A percentile compares a stretch with the other conserved stretches of the same genome.
Conservation (phyloP, 2,113 vertebrate species). For the Donacobius atricapilla region DNA sequence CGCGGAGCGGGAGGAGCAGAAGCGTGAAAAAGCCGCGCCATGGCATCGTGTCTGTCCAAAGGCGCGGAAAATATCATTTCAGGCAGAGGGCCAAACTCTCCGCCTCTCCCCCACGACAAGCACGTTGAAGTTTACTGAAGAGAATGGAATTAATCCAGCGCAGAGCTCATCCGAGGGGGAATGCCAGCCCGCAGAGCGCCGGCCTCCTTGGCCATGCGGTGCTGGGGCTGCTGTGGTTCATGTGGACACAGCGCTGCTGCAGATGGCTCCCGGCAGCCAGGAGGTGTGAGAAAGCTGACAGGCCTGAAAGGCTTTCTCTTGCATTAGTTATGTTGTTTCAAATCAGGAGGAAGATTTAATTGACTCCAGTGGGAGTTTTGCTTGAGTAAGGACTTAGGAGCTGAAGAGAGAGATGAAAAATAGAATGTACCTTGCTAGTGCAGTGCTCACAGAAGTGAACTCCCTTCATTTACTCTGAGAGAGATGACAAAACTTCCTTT, state of each 20-base stretch:
- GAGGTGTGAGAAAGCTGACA: not conserved
- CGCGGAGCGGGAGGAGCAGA: not conserved
- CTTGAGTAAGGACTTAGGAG: not conserved
- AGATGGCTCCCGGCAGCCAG: not conserved
- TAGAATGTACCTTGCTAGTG: not conserved
- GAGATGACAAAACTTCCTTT: not conserved
- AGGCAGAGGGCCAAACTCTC: slow-evolving; percentile 14
- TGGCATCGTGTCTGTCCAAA: not conserved
- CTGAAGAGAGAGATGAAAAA: not conserved
- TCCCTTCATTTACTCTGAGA: not conserved
- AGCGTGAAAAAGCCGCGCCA: not conserved
- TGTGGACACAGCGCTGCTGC: not conserved
- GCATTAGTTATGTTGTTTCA: not conserved
- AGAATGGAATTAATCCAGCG: not conserved
- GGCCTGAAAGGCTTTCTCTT: not conserved
- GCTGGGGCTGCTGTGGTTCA: not conserved
- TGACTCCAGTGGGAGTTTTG: not conserved
- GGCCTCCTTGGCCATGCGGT: not conserved
- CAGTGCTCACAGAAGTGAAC: not conserved
- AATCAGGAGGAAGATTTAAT: not conserved
- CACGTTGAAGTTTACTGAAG: not conserved
- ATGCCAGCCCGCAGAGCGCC: not conserved
- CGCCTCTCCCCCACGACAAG: slow-evolving; percentile 4
- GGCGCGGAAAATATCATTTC: not conserved
- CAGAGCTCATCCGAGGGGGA: not conserved